A percentile compares a stretch with the other conserved stretches of the same genome.
These are phyloP conservation scores for Solenopsis fugax DNA, from an alignment of 1,140 invertebrate species.

Conservation along the genomic window DNA sequence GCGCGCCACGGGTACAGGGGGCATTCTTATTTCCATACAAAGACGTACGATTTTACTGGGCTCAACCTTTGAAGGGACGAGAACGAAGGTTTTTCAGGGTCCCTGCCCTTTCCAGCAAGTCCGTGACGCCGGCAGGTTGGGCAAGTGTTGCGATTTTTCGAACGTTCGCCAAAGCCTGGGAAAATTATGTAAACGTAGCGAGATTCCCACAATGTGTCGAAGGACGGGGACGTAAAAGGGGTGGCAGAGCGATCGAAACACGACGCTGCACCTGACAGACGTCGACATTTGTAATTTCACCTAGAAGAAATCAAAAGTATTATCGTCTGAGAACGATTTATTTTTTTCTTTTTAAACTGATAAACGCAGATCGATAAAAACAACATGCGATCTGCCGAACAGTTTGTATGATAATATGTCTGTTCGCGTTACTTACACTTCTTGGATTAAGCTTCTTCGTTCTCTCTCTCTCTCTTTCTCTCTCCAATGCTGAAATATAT, in stretches of 20 bases:
- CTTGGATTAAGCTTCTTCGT: too few species aligned
- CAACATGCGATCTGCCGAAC: background rate
- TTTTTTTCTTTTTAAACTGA: background rate
- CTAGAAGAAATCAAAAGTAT: conserved; percentile 8
- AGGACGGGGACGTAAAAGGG: conserved; percentile 40
- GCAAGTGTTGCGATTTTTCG: conserved; percentile 83
- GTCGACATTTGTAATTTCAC: background rate
- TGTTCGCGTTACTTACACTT: too few species aligned
- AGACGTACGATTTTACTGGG: conserved; percentile 79
- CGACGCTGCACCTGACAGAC: conserved; percentile 24
- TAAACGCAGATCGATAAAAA: background rate
- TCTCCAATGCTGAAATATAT: too few species aligned
- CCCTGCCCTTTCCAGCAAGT: conserved; percentile 46
- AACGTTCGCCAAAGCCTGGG: conserved; percentile 75
- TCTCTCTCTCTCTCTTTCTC: too few species aligned
- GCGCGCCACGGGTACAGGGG: conserved; percentile 65
- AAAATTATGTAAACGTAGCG: conserved; percentile 85
- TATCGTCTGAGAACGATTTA: conserved; percentile 9
- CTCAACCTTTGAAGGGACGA: conserved; percentile 79
- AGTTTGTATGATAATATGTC: background rate
- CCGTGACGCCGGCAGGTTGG: conserved; percentile 71
- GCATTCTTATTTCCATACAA: conserved; percentile 83
- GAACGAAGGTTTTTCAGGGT: conserved; percentile 52
- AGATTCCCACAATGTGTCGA: conserved; percentile 75
- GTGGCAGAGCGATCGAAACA: conserved; percentile 29